A percentile compares a stretch with the other conserved stretches of the same genome.
Conservation (phyloP, 2,113 vertebrate genomes). For the Pyxicephalus adspersus region DNA sequence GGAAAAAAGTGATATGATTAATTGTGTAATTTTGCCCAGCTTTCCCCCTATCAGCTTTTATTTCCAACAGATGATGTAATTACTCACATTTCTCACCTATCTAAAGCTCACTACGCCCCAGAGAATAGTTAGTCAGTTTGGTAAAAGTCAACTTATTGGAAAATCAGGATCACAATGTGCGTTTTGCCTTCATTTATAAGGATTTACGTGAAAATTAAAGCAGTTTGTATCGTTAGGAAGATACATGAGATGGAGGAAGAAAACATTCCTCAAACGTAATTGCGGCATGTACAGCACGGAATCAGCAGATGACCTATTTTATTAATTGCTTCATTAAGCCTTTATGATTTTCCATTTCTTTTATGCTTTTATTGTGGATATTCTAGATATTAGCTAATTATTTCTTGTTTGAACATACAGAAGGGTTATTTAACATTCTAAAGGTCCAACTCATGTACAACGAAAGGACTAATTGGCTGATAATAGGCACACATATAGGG, state of each 20-base stretch:
- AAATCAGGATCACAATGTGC: not conserved
- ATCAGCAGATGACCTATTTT: not conserved
- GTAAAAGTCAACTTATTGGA: slow-evolving; percentile 10
- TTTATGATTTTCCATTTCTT: not conserved
- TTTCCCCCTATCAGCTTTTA: slow-evolving; percentile 6
- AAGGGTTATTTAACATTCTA: too few species aligned
- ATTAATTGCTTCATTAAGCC: not conserved
- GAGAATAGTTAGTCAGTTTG: slow-evolving; percentile 22
- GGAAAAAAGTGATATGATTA: slow-evolving; percentile 32
- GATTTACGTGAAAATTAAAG: slow-evolving; percentile 24
- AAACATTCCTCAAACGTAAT: not conserved
- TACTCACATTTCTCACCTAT: slow-evolving; percentile 46
- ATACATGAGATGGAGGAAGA: not conserved
- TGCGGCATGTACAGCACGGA: not conserved
- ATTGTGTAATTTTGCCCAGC: slow-evolving; percentile 45
- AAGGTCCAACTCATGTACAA: too few species aligned
- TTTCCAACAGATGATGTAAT: slow-evolving; percentile 46
- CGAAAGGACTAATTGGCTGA: too few species aligned
- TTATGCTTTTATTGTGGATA: too few species aligned
- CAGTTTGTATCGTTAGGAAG: slow-evolving; percentile 3
- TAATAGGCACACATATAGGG: too few species aligned
- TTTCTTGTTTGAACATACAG: too few species aligned
- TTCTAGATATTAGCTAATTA: too few species aligned
- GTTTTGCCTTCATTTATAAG: slow-evolving; percentile 17
- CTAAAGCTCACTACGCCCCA: slow-evolving; percentile 2